Percentiles rank a stretch among this genome's conserved stretches.
Evolutionary conservation across 2,113 vertebrate species (phyloP).

Genomic region (Malurus alboscapulatus): DNA sequence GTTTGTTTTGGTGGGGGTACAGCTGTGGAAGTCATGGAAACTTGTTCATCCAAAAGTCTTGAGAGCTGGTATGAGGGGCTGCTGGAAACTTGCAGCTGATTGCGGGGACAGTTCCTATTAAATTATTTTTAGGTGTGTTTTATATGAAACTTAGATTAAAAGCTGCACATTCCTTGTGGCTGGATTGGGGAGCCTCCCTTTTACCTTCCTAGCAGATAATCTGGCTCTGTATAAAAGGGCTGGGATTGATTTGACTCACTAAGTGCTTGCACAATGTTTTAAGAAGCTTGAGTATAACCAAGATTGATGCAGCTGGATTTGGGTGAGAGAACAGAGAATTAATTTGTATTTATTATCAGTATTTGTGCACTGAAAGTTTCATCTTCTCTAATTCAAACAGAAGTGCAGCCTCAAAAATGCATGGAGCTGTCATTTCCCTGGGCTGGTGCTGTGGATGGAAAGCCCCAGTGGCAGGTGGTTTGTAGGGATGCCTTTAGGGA

Average conservation of each 20-base stretch:
- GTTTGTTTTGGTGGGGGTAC: neutral
- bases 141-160: neutral
- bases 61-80: neutral
- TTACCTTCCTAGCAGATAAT: neutral
- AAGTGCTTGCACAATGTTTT: neutral
- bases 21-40: neutral
- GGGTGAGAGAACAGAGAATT: neutral
- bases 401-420: neutral
- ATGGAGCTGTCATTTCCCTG: neutral
- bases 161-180: neutral
- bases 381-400: neutral
- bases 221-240: neutral
- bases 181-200: neutral
- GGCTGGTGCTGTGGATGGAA: neutral
- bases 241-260: neutral
- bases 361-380: neutral
- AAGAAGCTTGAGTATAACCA: neutral
- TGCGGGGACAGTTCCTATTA: neutral
- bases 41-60: neutral
- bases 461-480: neutral
- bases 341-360: neutral
- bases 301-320: neutral
- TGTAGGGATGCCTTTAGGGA: neutral
- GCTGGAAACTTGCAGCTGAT: neutral
- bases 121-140: neutral